These are phyloP conservation scores for Pangasius mekongensis DNA, from an alignment of 2,797 vertebrate genomes.

Conservation along the genomic window DNA sequence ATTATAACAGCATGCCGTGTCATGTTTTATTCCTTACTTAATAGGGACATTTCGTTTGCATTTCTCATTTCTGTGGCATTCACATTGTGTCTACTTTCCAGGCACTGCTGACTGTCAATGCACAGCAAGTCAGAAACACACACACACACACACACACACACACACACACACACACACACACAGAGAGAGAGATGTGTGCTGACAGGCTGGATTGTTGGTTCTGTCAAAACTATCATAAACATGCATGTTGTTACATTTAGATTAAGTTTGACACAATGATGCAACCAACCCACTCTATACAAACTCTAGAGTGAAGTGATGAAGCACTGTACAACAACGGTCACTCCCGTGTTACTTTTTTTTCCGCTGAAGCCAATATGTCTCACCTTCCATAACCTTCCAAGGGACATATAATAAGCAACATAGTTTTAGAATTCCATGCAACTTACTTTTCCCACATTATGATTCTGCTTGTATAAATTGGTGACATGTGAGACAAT, in stretches of 20 bases:
- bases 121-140: conserved; percentile 33
- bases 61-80: conserved; percentile 3
- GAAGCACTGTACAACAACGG: background rate
- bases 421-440: background rate
- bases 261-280: conserved; percentile 28
- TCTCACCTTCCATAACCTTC: background rate
- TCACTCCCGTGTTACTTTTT: conserved; percentile 9
- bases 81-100: conserved; percentile 61
- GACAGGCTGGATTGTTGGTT: conserved; percentile 36
- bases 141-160: conserved; percentile 40
- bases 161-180: conserved; percentile 32
- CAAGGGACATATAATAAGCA: background rate
- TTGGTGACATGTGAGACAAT: background rate
- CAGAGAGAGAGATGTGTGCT: conserved; percentile 7
- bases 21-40: conserved; percentile 1
- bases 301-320: background rate
- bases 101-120: conserved; percentile 45
- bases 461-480: background rate
- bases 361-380: background rate
- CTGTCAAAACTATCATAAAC: conserved; percentile 33
- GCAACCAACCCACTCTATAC: conserved; percentile 11
- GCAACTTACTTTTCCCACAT: background rate
- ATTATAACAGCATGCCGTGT: background rate
- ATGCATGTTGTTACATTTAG: conserved; percentile 33
- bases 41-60: background rate